phyloP scores from a whole-genome alignment of 2,113 vertebrate genomes.

The Rhinogobius similis region DNA sequence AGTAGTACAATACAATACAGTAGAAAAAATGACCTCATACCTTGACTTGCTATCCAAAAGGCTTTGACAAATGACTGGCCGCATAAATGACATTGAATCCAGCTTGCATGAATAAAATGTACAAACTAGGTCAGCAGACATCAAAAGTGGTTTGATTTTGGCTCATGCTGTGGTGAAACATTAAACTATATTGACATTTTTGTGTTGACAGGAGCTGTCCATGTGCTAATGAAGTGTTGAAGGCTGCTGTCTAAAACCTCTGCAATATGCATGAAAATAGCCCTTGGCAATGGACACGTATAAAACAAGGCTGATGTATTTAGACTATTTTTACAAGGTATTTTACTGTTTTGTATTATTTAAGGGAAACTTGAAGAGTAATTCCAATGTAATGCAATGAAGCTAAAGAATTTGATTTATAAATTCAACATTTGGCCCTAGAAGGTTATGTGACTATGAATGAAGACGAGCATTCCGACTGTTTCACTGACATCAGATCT shows the following conservation, averaged over 20 bases:
- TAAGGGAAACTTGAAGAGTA: not conserved
- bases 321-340: not conserved
- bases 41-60: not conserved
- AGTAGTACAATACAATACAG: no score
- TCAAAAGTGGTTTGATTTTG: not conserved
- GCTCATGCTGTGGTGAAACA: not conserved
- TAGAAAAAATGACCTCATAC: no score
- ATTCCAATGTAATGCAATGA: not conserved
- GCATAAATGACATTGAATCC: not conserved
- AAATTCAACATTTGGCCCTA: no score
- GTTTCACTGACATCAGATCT: not conserved
- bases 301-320: not conserved
- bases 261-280: not conserved
- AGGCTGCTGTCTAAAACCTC: not conserved
- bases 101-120: not conserved
- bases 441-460: no score
- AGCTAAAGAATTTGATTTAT: no score
- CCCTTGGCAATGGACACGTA: not conserved
- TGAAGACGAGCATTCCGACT: no score
- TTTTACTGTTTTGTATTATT: not conserved
- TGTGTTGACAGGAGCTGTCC: not conserved
- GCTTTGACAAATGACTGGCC: not conserved
- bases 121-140: not conserved
- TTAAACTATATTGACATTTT: slow-evolving; percentile 4
- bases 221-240: not conserved